Percentiles rank a stretch among this genome's conserved stretches.
Evolutionary conservation across 1,140 invertebrate species (phyloP).

Genomic region (Neodiprion virginianus): DNA sequence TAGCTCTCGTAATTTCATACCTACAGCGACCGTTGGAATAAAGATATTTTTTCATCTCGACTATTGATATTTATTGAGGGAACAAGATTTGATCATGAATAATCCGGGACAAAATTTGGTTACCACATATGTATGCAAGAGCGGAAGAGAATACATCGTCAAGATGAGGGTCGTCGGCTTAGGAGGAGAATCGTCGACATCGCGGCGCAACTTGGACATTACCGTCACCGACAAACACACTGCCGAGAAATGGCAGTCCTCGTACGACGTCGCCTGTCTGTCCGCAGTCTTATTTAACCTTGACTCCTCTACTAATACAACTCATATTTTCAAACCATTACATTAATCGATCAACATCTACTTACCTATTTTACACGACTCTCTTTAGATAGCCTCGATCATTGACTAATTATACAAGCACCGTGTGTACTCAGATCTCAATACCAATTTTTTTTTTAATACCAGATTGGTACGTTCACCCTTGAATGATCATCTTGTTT

Average conservation of each 20-base stretch:
- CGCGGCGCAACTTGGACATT: slow-evolving; percentile 51
- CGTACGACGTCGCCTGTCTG: slow-evolving; percentile 60
- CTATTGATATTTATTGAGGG: too few species aligned
- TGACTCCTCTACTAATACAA: neutral
- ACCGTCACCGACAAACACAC: slow-evolving; percentile 61
- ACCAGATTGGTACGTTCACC: neutral
- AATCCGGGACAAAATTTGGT: slow-evolving; percentile 52
- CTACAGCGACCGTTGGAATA: too few species aligned
- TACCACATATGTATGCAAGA: slow-evolving; percentile 57
- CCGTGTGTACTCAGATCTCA: neutral
- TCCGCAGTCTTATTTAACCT: slow-evolving; percentile 4
- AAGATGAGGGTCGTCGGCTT: slow-evolving; percentile 51
- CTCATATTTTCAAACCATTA: slow-evolving; percentile 5
- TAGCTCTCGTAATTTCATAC: too few species aligned
- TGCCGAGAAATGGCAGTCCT: slow-evolving; percentile 63
- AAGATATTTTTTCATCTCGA: too few species aligned
- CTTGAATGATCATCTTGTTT: slow-evolving; percentile 15
- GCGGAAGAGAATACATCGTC: slow-evolving; percentile 56
- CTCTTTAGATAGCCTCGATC: too few species aligned
- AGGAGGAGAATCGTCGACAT: slow-evolving; percentile 21
- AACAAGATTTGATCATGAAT: slow-evolving; percentile 28
- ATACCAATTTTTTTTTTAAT: neutral
- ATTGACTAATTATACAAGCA: neutral
- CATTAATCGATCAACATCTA: slow-evolving; percentile 16
- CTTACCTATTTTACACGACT: neutral